Evolutionary conservation across 2,888 invertebrate species (phyloP), one percentile per base, ranked within the genome.

Genomic region (Eudemis profundana): DNA sequence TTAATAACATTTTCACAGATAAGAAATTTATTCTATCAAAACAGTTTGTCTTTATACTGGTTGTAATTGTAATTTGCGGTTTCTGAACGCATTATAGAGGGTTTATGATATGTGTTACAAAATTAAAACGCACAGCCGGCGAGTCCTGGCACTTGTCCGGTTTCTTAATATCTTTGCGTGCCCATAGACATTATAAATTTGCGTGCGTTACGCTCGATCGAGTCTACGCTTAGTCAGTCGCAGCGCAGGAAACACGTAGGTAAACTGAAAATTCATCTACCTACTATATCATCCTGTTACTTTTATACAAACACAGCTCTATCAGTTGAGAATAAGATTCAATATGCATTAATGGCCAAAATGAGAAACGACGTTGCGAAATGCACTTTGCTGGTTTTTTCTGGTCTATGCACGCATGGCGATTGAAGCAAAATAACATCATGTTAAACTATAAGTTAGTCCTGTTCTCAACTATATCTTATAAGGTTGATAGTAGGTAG

Each of bases 211-310:
- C 49, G 56, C 42, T 42, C 17, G 47, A 63, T 57, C 79, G 79
- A 78, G 77, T 72, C 77, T 81, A 85, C 81, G 87, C 82, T 78
- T 73, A 70, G 70, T 56, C 71, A 44, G 66, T 53, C 46, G 36
- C 36, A 19, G 63, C 46, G 36, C 36, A 19, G 63, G 56, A 57
- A 50, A 50, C 63, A 50, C 56, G 47, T 63, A 49, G 56, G 47
- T 19, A 59, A 54, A 14, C 23, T n/a, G n/a, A 54, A 14, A 27
- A 27, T 44, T 44, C 36, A 29, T 12, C 15, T 12, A 38, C 19
- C 12, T 53, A 54, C 17, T 29, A 27, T 29, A 19, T 14, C 56
- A 17, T 3, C 7, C 15, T 21, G 8, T 4, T 46, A 7, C 36
- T 27, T 29, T 42, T 42, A 3, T 17, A 40, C 0, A 27, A 54